A percentile compares a stretch with the other conserved stretches of the same genome.
Evolutionary conservation across 2,113 vertebrate genomes (phyloP).

Genomic region (Donacobius atricapilla): DNA sequence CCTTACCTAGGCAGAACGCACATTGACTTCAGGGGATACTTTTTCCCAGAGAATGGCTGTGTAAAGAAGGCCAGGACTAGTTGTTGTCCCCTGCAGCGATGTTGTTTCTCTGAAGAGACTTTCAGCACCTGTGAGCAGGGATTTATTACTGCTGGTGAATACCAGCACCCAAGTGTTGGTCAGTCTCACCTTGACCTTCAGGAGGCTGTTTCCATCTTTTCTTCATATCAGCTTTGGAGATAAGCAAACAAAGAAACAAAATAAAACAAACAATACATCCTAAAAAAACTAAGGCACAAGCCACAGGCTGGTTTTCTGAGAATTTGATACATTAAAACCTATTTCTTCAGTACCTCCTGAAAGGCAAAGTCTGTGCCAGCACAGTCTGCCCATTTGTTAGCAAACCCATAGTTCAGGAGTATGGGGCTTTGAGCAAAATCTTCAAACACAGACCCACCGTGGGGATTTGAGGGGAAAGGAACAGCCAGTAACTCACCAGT

Average conservation of each 20-base stretch:
- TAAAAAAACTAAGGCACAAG: neutral
- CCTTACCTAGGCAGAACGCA: slow-evolving; percentile 7
- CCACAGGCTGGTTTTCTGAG: neutral
- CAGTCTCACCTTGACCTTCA: neutral
- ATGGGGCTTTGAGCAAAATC: neutral
- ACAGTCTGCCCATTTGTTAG: neutral
- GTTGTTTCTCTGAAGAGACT: neutral
- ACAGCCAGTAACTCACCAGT: neutral
- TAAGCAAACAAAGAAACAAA: neutral
- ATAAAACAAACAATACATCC: neutral
- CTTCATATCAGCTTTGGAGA: neutral
- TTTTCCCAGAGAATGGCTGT: neutral
- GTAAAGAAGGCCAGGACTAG: neutral
- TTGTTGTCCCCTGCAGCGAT: neutral
- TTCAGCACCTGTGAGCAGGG: neutral
- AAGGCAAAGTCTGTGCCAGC: neutral
- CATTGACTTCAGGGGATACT: neutral
- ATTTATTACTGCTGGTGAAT: neutral
- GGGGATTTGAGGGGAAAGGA: neutral
- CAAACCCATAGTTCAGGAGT: neutral
- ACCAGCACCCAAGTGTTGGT: neutral
- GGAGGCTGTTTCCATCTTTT: neutral
- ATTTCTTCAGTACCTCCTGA: neutral
- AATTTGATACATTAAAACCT: neutral
- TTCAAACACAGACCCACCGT: neutral